Conservation (phyloP, 1,140 invertebrate species). For the Arion vulgaris region DNA sequence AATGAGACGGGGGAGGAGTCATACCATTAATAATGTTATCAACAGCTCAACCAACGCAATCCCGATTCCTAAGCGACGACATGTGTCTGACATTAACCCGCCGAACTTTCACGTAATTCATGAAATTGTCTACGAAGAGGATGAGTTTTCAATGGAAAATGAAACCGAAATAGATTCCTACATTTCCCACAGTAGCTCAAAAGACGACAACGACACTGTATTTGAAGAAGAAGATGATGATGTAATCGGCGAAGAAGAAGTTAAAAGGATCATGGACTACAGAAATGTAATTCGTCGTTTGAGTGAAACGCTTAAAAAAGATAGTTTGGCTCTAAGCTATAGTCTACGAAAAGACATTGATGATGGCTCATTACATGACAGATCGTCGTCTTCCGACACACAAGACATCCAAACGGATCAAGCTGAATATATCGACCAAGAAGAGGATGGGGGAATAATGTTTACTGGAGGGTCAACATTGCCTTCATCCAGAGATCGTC, state of each 20-base stretch:
- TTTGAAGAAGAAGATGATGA: background rate
- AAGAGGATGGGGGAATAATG: background rate
- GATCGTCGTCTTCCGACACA: background rate
- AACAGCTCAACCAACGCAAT: background rate
- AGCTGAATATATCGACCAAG: background rate
- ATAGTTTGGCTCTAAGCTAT: no score
- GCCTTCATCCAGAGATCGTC: background rate
- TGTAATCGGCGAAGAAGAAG: background rate
- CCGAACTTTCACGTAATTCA: background rate
- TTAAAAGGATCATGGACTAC: background rate
- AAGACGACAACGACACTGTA: background rate
- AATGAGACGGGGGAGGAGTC: background rate
- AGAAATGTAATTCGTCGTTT: constrained; percentile 1
- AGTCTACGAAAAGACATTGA: background rate
- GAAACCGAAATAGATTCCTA: background rate
- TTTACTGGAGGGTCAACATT: background rate
- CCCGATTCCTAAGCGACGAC: background rate
- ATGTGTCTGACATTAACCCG: background rate
- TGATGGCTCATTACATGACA: background rate
- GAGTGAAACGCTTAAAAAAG: background rate
- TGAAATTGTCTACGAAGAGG: background rate
- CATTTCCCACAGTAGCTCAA: background rate
- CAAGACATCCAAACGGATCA: background rate
- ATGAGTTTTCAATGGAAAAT: background rate
- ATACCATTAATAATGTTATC: background rate